Base-by-base conservation (phyloP, 2,888 invertebrate species). In the Calliopum simillimum region DNA sequence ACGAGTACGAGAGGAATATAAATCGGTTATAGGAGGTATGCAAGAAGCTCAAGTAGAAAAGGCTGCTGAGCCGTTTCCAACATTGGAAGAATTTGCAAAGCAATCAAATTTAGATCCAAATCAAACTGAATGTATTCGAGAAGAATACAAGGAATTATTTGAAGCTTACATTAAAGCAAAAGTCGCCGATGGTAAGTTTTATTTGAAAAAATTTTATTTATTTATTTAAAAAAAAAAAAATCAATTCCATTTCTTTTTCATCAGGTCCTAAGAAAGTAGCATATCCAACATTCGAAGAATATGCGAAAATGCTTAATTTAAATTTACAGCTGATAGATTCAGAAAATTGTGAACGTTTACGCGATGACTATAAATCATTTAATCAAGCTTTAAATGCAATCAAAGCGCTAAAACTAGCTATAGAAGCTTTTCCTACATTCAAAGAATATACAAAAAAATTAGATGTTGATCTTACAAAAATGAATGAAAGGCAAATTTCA, bases 291-390 rank as follows among this genome's bases (percentile, higher is more conserved):
- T 85, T 85, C 59, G 79, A 82, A 19, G 87, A 90, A 76, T 90
- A 89, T 77, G 87, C 88, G 0, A 86, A 86, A 71, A 86, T 88
- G 74, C 81, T 87, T 71, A 85, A 88, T 70, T 74, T 87, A 25
- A 86, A 85, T 70, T 82, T 16, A 71, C 79, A 14, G 75, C n/a
- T 76, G 25, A 66, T 84, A 14, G 81, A 85, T 72, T 76, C 86
- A 8, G 87, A 88, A 53, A 86, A 87, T 13, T 88, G 87, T 76
- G 69, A 85, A 2, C 88, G 87, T 0, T 5, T 33, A 8, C 33
- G 8, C 5, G 33, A 33, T 1, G 33, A 33, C 5, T 33, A 33
- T 33, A 33, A 33, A 1, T 33, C 33, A 8, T 8, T 33, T 1
- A 33, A 33, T 33, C 5, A 6, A 8, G 33, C 33, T 6, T 8